phyloP scores from a whole-genome alignment of 1,140 invertebrate species.

The Ephestia elutella region DNA sequence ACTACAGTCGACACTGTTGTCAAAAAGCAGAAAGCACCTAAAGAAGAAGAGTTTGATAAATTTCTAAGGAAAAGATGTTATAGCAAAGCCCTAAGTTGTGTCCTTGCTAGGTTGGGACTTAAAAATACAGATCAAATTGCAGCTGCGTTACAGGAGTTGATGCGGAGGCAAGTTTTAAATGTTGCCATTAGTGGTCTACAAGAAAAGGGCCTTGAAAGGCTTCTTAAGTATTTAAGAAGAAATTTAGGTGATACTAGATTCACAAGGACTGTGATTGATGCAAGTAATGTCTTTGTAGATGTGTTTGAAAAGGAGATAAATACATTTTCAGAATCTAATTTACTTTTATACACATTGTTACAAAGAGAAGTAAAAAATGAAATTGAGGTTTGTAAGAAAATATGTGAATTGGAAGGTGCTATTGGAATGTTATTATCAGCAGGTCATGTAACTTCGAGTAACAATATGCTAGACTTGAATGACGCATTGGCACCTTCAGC shows the following conservation, averaged over 20 bases:
- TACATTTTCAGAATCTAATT: slow-evolving; percentile 74
- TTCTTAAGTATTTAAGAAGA: slow-evolving; percentile 86
- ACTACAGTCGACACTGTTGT: slow-evolving; percentile 75
- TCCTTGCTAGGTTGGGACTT: slow-evolving; percentile 77
- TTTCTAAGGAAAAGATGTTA: slow-evolving; percentile 88
- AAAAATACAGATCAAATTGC: slow-evolving; percentile 86
- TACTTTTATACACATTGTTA: slow-evolving; percentile 77
- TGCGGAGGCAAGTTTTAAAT: slow-evolving; percentile 82
- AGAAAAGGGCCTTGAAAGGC: slow-evolving; percentile 77
- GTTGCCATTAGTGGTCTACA: slow-evolving; percentile 82
- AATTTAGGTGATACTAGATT: slow-evolving; percentile 85
- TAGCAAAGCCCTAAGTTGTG: slow-evolving; percentile 85
- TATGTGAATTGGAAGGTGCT: slow-evolving; percentile 80
- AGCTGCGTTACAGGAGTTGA: slow-evolving; percentile 88
- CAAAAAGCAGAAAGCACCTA: slow-evolving; percentile 59
- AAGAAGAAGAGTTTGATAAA: slow-evolving; percentile 78
- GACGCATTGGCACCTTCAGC: slow-evolving; percentile 74
- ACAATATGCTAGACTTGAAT: slow-evolving; percentile 45
- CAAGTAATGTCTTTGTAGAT: slow-evolving; percentile 83
- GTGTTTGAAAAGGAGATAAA: slow-evolving; percentile 79
- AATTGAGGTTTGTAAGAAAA: slow-evolving; percentile 76
- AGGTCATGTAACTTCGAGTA: slow-evolving; percentile 57
- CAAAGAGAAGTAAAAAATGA: slow-evolving; percentile 79
- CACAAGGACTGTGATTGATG: slow-evolving; percentile 82
- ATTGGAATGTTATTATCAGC: slow-evolving; percentile 80